Evolutionary conservation across 2,888 invertebrate species (phyloP).

Genomic region (Noctua fimbriata): DNA sequence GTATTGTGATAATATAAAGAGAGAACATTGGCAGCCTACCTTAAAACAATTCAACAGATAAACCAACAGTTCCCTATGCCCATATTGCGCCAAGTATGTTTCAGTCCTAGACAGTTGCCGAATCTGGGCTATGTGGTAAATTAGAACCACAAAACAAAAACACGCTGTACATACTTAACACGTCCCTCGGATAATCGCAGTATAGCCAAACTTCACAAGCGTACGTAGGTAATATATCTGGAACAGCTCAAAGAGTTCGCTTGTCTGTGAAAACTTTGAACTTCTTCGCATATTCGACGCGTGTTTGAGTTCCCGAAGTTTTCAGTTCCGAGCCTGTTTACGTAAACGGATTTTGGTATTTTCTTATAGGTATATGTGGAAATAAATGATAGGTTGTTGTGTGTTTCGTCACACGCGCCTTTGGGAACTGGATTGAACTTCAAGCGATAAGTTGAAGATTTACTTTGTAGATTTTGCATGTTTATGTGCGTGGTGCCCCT

Average conservation of each 20-base stretch:
- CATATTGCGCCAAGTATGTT: background rate
- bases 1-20: background rate
- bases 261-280: slow-evolving; percentile 54
- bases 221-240: slow-evolving; percentile 47
- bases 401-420: slow-evolving; percentile 25
- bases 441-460: slow-evolving; percentile 1
- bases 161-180: slow-evolving; percentile 51
- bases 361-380: slow-evolving; percentile 40
- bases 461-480: background rate
- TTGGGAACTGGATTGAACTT: slow-evolving; percentile 14
- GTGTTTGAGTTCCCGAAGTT: slow-evolving; percentile 60
- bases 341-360: slow-evolving; percentile 64
- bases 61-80: background rate
- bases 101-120: background rate
- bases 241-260: slow-evolving; percentile 58
- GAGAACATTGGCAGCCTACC: background rate
- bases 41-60: background rate
- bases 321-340: slow-evolving; percentile 51
- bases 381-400: slow-evolving; percentile 43
- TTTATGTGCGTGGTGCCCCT: background rate
- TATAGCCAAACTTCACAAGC: slow-evolving; percentile 44
- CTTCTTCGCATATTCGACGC: slow-evolving; percentile 59
- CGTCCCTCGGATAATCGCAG: slow-evolving; percentile 56
- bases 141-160: slow-evolving; percentile 4
- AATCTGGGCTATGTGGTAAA: background rate